Evolutionary conservation across 2,797 vertebrate genomes (phyloP).

Genomic region (Loris lydekkerianus): DNA sequence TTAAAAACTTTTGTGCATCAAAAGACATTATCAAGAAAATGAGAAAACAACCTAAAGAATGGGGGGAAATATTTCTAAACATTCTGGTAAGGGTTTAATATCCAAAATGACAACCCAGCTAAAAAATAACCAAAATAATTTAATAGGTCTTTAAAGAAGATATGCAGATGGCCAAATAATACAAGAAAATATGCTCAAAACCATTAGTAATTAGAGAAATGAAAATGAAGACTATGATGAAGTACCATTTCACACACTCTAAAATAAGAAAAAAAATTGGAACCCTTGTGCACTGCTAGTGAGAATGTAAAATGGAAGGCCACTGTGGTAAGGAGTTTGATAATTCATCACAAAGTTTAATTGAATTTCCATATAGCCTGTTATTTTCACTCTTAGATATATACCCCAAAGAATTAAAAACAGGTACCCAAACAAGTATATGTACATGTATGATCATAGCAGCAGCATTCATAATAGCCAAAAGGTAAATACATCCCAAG

Average conservation of each 20-base stretch:
- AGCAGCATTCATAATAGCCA: neutral
- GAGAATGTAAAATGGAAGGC: neutral
- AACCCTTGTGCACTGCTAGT: neutral
- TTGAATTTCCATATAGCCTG: neutral
- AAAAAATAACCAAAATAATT: neutral
- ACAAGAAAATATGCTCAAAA: neutral
- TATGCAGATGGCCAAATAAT: neutral
- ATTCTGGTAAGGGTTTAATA: neutral
- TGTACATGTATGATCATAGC: neutral
- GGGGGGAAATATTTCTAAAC: neutral
- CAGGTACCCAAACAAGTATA: neutral
- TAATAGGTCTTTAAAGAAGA: neutral
- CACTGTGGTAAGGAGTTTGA: neutral
- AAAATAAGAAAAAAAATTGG: neutral
- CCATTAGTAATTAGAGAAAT: neutral
- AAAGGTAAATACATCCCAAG: neutral
- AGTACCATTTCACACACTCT: neutral
- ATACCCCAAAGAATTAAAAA: neutral
- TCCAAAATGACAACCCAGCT: neutral
- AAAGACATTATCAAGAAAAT: neutral
- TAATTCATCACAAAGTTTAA: neutral
- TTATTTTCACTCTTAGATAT: neutral
- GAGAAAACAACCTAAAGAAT: neutral
- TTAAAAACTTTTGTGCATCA: neutral
- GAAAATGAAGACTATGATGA: neutral